Evolutionary conservation across 2,888 invertebrate species (phyloP).

Genomic region (Leptinotarsa tumamoca): DNA sequence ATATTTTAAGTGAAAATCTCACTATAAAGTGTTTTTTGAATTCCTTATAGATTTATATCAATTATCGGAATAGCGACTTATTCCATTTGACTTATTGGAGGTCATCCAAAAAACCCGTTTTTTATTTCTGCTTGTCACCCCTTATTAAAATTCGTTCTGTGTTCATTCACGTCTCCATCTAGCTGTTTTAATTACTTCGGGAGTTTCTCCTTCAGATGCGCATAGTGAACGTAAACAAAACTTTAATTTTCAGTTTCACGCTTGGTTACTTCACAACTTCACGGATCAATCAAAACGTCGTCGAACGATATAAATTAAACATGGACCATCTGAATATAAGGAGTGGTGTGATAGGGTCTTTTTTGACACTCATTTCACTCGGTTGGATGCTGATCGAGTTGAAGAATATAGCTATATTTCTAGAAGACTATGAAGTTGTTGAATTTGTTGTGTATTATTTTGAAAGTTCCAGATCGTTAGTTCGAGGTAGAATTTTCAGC

Average conservation of each 20-base stretch:
- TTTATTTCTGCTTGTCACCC: neutral
- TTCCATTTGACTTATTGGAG: neutral
- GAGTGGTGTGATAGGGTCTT: neutral
- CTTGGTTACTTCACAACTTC: constrained; percentile 11
- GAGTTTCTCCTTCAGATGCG: constrained; percentile 9
- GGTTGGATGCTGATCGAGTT: neutral
- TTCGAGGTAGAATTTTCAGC: too few relatives aligned
- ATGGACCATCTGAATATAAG: neutral
- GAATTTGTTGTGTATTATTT: too few relatives aligned
- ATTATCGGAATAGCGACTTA: neutral
- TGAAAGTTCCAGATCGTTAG: too few relatives aligned
- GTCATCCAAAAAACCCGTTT: neutral
- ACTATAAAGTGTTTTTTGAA: too few relatives aligned
- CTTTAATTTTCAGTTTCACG: constrained; percentile 12
- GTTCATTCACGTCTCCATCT: constrained; percentile 8
- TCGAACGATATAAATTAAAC: constrained; percentile 9
- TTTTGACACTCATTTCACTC: neutral
- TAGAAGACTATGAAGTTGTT: too few relatives aligned
- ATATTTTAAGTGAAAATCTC: too few relatives aligned
- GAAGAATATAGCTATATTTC: neutral
- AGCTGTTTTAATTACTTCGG: constrained; percentile 9
- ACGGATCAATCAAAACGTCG: constrained; percentile 13
- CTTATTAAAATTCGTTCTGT: neutral
- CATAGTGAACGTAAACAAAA: constrained; percentile 12
- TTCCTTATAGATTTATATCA: too few relatives aligned